phyloP scores from a whole-genome alignment of 92 coral and sea anemone genomes.

The Virgularia gustaviana region DNA sequence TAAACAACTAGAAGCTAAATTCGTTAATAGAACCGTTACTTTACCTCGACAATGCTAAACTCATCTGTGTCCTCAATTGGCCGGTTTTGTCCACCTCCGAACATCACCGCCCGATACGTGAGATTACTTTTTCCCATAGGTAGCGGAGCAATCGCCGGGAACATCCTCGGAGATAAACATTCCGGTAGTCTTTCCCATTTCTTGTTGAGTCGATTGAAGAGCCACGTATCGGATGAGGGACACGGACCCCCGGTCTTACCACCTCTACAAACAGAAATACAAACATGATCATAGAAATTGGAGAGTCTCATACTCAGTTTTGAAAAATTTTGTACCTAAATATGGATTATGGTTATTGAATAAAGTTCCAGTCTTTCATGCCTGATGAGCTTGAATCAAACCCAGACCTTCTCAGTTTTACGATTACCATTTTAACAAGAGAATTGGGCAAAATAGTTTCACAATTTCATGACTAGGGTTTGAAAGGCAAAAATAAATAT shows the following conservation, averaged over 20 bases:
- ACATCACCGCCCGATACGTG: constrained; percentile 71
- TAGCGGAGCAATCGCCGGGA: constrained; percentile 89
- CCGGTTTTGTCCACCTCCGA: constrained; percentile 72
- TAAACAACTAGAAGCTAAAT: no score
- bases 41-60: constrained; percentile 32
- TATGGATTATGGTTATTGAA: no score
- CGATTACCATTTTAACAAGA: no score
- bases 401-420: no score
- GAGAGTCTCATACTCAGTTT: no score
- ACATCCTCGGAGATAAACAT: constrained; percentile 80
- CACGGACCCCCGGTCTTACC: constrained; percentile 94
- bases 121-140: constrained; percentile 55
- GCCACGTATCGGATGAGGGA: constrained; percentile 92
- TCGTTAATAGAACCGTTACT: neutral
- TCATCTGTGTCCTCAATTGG: constrained; percentile 20
- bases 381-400: no score
- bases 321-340: no score
- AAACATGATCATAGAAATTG: no score
- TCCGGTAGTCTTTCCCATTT: constrained; percentile 71
- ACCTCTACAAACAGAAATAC: constrained; percentile 61
- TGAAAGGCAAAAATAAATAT: no score
- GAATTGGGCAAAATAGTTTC: no score
- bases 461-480: no score
- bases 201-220: constrained; percentile 61
- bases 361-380: no score